Evolutionary conservation across 1,140 invertebrate species (phyloP).

Genomic region (Pseudomyrmex dendroicus): DNA sequence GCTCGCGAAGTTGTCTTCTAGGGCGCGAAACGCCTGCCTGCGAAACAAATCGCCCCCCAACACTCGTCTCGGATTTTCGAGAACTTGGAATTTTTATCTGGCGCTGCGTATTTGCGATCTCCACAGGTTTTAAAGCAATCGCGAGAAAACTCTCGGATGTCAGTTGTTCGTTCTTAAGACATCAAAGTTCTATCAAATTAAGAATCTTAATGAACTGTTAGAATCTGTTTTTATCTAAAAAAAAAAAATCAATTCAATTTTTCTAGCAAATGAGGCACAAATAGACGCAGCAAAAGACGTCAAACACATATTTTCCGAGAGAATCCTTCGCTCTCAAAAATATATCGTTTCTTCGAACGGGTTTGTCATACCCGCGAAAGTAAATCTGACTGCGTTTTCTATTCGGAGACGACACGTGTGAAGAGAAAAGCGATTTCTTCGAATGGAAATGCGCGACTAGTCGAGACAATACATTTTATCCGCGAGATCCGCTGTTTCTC

Average conservation of each 20-base stretch:
- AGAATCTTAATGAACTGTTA: no score
- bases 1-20: background rate
- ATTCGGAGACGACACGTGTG: conserved; percentile 25
- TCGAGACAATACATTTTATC: conserved; percentile 45
- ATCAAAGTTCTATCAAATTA: background rate
- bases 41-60: background rate
- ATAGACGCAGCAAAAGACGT: background rate
- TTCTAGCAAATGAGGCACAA: background rate
- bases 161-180: background rate
- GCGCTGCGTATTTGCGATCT: no score
- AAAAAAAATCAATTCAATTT: no score
- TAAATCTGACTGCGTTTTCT: conserved; percentile 46
- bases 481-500: conserved; percentile 35
- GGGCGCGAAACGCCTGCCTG: background rate
- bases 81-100: background rate
- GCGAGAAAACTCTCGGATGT: background rate
- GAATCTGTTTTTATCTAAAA: background rate
- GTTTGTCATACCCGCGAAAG: conserved; percentile 33
- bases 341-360: conserved; percentile 13
- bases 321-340: conserved; percentile 22
- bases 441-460: conserved; percentile 19
- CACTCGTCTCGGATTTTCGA: background rate
- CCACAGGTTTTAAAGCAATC: no score
- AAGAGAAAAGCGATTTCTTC: conserved; percentile 27
- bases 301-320: background rate